These are phyloP conservation scores for Sceloporus undulatus DNA, from an alignment of 2,113 vertebrate species.

Conservation along the genomic window DNA sequence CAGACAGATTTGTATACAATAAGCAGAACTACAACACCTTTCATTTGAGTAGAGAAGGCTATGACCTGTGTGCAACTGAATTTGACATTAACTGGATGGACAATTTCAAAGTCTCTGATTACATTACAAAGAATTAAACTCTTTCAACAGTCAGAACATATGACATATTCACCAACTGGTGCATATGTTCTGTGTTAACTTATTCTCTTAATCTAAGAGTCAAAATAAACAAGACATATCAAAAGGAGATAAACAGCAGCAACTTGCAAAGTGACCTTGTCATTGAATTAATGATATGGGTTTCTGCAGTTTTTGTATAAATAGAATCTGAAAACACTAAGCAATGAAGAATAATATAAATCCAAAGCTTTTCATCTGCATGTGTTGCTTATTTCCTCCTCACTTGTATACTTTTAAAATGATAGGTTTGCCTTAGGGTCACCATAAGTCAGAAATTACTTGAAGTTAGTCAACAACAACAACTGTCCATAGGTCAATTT, in stretches of 20 bases:
- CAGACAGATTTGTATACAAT: too few species aligned
- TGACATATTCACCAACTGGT: neutral
- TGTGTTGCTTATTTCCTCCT: neutral
- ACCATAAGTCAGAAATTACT: too few species aligned
- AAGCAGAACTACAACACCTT: too few species aligned
- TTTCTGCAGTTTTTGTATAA: slow-evolving; percentile 25
- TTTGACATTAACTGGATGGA: too few species aligned
- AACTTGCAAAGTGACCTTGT: slow-evolving; percentile 34
- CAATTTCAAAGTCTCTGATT: too few species aligned
- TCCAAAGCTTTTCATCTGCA: neutral
- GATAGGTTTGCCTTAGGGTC: too few species aligned
- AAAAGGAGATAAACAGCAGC: neutral
- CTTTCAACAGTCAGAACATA: neutral
- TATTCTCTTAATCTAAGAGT: neutral
- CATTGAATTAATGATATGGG: slow-evolving; percentile 19
- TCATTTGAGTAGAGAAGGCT: too few species aligned
- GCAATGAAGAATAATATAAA: neutral
- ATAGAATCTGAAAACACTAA: slow-evolving; percentile 6
- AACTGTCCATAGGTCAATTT: neutral
- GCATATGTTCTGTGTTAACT: slow-evolving; percentile 8
- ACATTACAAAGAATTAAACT: neutral
- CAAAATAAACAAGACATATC: slow-evolving; percentile 5
- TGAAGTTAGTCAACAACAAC: too few species aligned
- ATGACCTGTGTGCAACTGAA: too few species aligned
- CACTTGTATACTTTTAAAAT: neutral